These are phyloP conservation scores for Delia radicum DNA, from an alignment of 1,140 invertebrate species.

Conservation along the genomic window DNA sequence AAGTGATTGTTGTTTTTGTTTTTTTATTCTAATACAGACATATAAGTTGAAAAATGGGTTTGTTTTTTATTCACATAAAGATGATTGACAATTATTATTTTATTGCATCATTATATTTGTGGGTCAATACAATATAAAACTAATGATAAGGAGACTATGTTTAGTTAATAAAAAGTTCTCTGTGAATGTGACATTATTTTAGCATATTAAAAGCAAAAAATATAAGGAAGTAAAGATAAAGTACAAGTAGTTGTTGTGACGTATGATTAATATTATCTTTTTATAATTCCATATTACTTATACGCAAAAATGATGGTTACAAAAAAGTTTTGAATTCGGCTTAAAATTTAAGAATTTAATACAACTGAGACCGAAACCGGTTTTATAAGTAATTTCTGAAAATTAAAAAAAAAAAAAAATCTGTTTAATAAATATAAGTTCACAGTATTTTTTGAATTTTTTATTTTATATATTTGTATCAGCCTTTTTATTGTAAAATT, in stretches of 20 bases:
- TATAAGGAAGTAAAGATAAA: no score
- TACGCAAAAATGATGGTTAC: background rate
- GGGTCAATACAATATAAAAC: slow-evolving; percentile 15
- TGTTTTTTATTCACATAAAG: background rate
- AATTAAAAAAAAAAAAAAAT: no score
- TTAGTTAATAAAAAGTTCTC: no score
- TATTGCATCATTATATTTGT: slow-evolving; percentile 22
- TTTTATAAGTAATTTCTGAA: no score
- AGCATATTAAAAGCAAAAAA: no score
- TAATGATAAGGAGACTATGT: background rate
- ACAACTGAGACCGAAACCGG: no score
- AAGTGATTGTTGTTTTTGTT: background rate
- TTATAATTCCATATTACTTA: no score
- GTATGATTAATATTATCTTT: no score
- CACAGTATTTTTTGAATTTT: background rate
- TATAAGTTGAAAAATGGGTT: background rate
- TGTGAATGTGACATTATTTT: no score
- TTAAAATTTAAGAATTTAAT: no score
- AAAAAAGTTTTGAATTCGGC: background rate
- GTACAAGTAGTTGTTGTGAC: no score
- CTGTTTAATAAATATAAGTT: no score
- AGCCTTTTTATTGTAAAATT: background rate
- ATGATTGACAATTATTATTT: background rate
- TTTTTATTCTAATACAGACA: background rate
- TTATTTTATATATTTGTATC: background rate